Evolutionary conservation across 2,888 invertebrate genomes (phyloP), one percentile per base, ranked within the genome.

Genomic region (Unio delphinus): DNA sequence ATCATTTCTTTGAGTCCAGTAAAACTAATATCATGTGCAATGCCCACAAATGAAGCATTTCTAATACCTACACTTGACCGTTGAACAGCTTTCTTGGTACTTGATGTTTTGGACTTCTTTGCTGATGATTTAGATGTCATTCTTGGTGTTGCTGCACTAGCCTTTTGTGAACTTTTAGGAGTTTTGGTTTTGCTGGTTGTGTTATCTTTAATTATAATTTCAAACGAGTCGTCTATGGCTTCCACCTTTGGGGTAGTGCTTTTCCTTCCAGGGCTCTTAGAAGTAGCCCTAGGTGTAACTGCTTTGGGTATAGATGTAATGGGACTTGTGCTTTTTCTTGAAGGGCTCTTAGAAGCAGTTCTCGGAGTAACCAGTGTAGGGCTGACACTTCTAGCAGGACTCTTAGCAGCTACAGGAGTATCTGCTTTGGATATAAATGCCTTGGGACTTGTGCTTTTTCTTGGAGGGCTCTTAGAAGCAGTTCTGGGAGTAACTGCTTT

Each of bases 1-100:
- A 82, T 58, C 67, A 85, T 54, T 65, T 81, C 79, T 64, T 74
- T 69, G 17, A 84, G 34, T 64, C 83, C 84, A 64, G 74, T 76
- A 61, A 80, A 79, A 68, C 79, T 80, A 0, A 77, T 60, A 66
- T 75, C 74, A 60, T 61, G 68, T 61, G 59, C 59, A 62, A 64
- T 72, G 65, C 18, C 17, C 5, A 1, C 4, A 11, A 26, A 23
- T 26, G 26, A 26, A 11, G 26, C 15, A 59, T 18, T 26, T 59
- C 59, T 11, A 59, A 59, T 17, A 23, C 23, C 59, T 59, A 20
- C 23, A 23, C 23, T 23, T 23, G 59, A 59, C 26, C 18, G 23
- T 23, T 5, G 18, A 59, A 8, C 59, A 59, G 61, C 65, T 23
- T 23, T 26, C 17, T 59, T 59, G 15, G 20, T 45, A 45, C 45